Percentiles rank a stretch among this genome's conserved stretches.
phyloP scores from a whole-genome alignment of 2,797 vertebrate species.

The Hippoglossus hippoglossus region DNA sequence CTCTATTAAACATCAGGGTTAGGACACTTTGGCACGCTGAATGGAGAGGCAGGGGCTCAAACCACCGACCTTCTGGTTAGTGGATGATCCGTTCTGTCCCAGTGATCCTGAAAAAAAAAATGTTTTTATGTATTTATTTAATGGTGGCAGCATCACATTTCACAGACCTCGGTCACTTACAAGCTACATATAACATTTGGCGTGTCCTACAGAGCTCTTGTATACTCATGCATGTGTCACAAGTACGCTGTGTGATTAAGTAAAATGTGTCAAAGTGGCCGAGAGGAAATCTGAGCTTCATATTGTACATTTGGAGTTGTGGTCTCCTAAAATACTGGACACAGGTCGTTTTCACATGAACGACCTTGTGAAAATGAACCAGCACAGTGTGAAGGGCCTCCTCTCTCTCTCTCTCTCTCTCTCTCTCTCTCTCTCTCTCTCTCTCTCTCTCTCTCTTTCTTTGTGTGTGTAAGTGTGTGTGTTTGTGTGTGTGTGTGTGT shows the following conservation, averaged over 20 bases:
- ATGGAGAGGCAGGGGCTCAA: too few species aligned
- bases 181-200: neutral
- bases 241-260: neutral
- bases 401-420: neutral
- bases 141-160: too few species aligned
- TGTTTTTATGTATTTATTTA: too few species aligned
- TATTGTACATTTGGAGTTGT: neutral
- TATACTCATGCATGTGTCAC: too few species aligned
- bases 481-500: constrained; percentile 28
- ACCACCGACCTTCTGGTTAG: too few species aligned
- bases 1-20: too few species aligned
- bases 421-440: neutral
- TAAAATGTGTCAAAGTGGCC: neutral
- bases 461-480: constrained; percentile 9
- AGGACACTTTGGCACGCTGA: too few species aligned
- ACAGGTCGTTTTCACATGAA: neutral
- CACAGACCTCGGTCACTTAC: neutral
- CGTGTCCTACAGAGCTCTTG: too few species aligned
- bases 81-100: too few species aligned
- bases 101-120: too few species aligned
- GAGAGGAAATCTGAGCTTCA: neutral
- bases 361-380: neutral
- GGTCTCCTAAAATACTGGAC: constrained; percentile 2
- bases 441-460: constrained; percentile 5
- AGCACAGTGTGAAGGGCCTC: constrained; percentile 1